phyloP scores from a whole-genome alignment of 2,113 vertebrate genomes.

The Emydura subglobosa region DNA sequence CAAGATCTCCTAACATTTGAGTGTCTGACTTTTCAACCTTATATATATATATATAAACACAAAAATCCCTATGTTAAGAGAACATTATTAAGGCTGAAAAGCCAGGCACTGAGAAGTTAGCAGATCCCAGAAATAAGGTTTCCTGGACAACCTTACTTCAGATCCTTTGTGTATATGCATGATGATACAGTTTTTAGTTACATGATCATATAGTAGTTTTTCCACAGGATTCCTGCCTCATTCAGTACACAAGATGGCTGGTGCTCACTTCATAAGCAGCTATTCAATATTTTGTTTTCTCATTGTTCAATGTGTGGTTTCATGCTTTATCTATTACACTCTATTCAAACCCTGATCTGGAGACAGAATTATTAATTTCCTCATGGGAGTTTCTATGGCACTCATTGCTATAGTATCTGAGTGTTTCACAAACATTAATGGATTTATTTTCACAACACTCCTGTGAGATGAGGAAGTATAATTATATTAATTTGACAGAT shows the following conservation, averaged over 20 bases:
- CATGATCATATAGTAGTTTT: neutral
- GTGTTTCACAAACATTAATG: neutral
- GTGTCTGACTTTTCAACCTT: neutral
- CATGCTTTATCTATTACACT: neutral
- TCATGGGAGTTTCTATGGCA: neutral
- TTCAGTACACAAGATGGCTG: neutral
- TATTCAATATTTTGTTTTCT: neutral
- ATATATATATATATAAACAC: neutral
- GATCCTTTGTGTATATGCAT: neutral
- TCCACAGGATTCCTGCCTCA: neutral
- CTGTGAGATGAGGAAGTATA: neutral
- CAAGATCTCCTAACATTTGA: neutral
- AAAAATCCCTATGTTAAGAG: neutral
- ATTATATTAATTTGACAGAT: neutral
- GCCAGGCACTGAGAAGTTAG: neutral
- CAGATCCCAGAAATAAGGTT: neutral
- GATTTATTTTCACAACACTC: neutral
- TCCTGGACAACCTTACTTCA: neutral
- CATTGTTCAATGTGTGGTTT: neutral
- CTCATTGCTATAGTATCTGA: neutral
- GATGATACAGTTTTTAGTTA: neutral
- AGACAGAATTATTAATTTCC: neutral
- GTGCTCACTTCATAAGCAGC: neutral
- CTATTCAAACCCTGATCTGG: neutral
- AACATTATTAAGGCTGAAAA: neutral